Evolutionary conservation across 2,113 vertebrate genomes (phyloP).

Genomic region (Pelusios castaneus): DNA sequence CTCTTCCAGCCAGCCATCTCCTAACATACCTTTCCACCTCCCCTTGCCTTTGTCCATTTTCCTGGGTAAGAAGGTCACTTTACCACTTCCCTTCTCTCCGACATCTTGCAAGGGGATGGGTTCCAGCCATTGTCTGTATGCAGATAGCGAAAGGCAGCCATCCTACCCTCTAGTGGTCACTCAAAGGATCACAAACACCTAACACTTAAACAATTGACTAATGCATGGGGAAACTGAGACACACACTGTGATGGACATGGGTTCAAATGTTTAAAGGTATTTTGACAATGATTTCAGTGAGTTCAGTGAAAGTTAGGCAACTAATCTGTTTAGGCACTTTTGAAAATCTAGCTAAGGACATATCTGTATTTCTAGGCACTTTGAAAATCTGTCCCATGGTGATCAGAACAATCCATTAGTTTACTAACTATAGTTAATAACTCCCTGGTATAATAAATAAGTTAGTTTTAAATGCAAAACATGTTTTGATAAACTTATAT

Average conservation of each 20-base stretch:
- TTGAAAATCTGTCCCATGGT: not conserved
- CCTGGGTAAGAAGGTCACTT: no score
- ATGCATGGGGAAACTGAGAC: no score
- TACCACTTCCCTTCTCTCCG: no score
- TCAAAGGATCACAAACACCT: no score
- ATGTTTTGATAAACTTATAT: not conserved
- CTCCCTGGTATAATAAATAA: not conserved
- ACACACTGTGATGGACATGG: not conserved
- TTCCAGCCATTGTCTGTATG: no score
- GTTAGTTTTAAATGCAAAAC: not conserved
- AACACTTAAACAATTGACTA: no score
- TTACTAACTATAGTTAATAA: not conserved
- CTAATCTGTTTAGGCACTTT: not conserved
- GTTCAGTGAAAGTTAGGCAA: not conserved
- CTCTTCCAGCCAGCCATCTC: no score
- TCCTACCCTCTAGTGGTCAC: no score
- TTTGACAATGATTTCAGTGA: not conserved
- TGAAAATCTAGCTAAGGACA: not conserved
- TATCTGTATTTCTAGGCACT: not conserved
- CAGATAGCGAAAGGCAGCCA: no score
- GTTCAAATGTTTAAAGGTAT: not conserved
- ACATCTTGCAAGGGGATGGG: no score
- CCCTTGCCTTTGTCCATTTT: no score
- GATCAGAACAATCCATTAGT: not conserved
- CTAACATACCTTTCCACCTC: no score